These are phyloP conservation scores for Mustelus asterias DNA, from an alignment of 2,113 vertebrate genomes.

Conservation along the genomic window DNA sequence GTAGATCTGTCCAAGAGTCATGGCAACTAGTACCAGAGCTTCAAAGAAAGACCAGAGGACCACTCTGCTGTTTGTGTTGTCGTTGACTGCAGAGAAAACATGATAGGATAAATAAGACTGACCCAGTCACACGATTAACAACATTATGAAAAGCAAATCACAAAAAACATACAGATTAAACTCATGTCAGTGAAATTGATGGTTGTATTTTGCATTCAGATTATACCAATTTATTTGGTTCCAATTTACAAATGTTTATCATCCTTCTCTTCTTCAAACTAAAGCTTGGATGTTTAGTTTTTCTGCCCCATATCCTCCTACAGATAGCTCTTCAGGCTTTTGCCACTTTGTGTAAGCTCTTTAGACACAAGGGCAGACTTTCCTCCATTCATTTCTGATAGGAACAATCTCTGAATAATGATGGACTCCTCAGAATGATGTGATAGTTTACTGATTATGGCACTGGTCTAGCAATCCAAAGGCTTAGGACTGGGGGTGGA, in stretches of 20 bases:
- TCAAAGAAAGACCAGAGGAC: conserved; percentile 99
- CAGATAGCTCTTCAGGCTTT: neutral
- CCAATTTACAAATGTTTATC: neutral
- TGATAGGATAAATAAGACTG: neutral
- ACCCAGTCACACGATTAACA: neutral
- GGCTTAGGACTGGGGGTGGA: neutral
- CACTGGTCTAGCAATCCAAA: neutral
- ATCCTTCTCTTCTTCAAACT: neutral
- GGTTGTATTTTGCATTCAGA: neutral
- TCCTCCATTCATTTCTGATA: neutral
- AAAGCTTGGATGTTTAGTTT: neutral
- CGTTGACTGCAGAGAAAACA: conserved; percentile 71
- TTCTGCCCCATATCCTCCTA: neutral
- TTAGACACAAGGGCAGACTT: neutral
- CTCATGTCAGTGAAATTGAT: neutral
- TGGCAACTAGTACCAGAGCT: conserved; percentile 96
- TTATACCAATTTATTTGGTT: neutral
- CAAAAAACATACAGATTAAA: neutral
- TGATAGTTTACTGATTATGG: neutral
- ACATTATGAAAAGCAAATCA: neutral
- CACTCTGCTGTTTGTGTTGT: conserved; percentile 99
- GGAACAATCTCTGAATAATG: neutral
- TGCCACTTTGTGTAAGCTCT: neutral
- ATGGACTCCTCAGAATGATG: neutral
- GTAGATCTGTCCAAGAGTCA: conserved; percentile 99